Evolutionary conservation across 2,113 vertebrate genomes (phyloP).

Genomic region (Syngnathus floridae): DNA sequence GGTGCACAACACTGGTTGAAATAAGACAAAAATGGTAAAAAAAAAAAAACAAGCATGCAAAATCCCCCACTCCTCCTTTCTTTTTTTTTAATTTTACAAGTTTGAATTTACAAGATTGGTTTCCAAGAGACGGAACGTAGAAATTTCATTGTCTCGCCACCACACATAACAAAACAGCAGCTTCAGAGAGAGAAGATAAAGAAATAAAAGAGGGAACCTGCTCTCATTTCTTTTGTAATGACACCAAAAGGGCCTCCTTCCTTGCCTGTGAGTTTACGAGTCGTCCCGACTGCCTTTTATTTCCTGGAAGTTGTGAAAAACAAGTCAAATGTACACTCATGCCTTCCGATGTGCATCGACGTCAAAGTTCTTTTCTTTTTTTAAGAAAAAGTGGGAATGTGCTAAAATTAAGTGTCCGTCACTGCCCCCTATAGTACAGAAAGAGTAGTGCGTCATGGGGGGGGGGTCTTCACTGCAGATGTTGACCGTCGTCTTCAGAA

Average conservation of each 20-base stretch:
- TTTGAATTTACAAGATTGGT: constrained; percentile 46
- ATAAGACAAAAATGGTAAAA: neutral
- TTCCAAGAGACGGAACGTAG: constrained; percentile 28
- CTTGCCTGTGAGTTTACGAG: neutral
- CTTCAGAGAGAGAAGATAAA: neutral
- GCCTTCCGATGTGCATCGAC: neutral
- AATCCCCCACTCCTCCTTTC: neutral
- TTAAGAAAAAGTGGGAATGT: constrained; percentile 51
- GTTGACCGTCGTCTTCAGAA: constrained; percentile 84
- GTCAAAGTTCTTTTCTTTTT: neutral
- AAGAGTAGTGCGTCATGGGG: neutral
- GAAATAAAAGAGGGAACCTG: neutral
- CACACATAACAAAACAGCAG: neutral
- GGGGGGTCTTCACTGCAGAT: constrained; percentile 71
- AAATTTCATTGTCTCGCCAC: constrained; percentile 30
- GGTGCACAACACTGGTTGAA: too few relatives aligned
- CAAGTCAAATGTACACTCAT: constrained; percentile 1
- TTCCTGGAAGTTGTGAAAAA: constrained; percentile 17
- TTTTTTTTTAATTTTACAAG: constrained; percentile 50
- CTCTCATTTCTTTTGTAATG: constrained; percentile 39
- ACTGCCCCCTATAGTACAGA: neutral
- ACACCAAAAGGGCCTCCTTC: neutral
- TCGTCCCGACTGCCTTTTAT: neutral
- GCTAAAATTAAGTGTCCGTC: constrained; percentile 23
- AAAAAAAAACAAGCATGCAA: neutral